Evolutionary conservation across 2,888 invertebrate genomes (phyloP), one percentile per base, ranked within the genome.

Genomic region (Dasypogon diadema): DNA sequence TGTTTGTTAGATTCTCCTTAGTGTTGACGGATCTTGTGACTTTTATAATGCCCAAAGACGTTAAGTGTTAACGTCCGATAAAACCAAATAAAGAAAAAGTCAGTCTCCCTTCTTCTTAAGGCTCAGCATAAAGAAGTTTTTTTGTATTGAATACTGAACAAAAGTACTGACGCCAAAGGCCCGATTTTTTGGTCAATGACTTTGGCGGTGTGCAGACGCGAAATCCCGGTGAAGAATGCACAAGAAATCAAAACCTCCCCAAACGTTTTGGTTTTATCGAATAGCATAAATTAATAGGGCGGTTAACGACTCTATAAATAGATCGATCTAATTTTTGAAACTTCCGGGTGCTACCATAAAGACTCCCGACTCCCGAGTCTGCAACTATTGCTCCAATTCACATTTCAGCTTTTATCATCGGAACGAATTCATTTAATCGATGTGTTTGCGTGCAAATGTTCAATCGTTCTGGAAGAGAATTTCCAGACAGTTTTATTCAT

Each of bases 341-440:
- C 21, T 65, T 48, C 65, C 65, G 65, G 65, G 37, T n/a, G 65
- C 24, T 24, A n/a, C 12, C n/a, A 42, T 42, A 42, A 42, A 42
- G n/a, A 12, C 12, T 12, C 42, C 12, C n/a, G 3, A 22, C 65
- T 22, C 10, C 16, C 22, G 4, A 8, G 51, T 48, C 51, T 51
- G 51, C 16, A 51, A 51, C 8, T 42, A 42, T 12, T 42, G 42
- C 12, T 12, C n/a, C 42, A 42, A 51, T 21, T 51, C 56, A n/a
- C 22, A 21, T 16, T 12, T 22, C 37, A 24, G 14, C 37, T 22
- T 65, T 65, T 65, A 65, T 65, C 48, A 26, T 65, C 48, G 48
- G 24, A 18, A n/a, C 46, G 21, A 46, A 51, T 48, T 48, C 65
- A 65, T 42, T 46, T 24, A 65, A 65, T 65, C 65, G 65, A 65